Evolutionary conservation across 2,113 vertebrate species (phyloP), one percentile per base, ranked within the genome.

Genomic region (Apodemus sylvaticus): DNA sequence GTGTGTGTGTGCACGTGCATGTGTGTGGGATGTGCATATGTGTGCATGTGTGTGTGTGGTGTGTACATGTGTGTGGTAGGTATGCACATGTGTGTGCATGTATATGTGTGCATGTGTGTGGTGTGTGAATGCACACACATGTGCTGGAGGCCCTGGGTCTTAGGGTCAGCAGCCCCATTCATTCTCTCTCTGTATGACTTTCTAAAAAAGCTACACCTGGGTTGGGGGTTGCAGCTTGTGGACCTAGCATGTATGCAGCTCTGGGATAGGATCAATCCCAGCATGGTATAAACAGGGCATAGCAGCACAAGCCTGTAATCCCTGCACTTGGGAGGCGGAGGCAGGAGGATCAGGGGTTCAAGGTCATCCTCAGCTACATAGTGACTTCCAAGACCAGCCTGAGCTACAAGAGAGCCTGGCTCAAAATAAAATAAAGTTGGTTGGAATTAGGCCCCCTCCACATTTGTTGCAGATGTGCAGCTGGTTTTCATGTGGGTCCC

Each of bases 131-230:
- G n/a, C n/a, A n/a, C n/a, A n/a, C n/a, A n/a, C n/a, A n/a, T n/a
- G n/a, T n/a, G n/a, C 13, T 26, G 5, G 14, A 70, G 73, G 1
- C 0, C 1, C 0, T 53, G 42, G 55, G 29, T 60, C 66, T 70
- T 70, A 14, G 76, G 24, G 22, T 29, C 20, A 11, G 31, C 29
- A 2, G 45, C 31, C 7, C 5, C 48, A 7, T 88, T n/a, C 45
- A 8, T 31, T 48, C 39, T 68, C 7, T 1, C 2, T 8, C 81
- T 4, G 4, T 17, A 77, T 73, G 7, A 48, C 53, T 71, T 89
- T 76, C 12, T 53, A n/a, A 42, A 66, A 89, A 64, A n/a, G 66
- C 88, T 58, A 53, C 4, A 16, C 51, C 62, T 8, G 45, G 45
- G 64, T 11, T 70, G 64, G 19, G 31, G 42, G 19, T 7, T 86